Conservation (phyloP, 2,113 vertebrate genomes). For the Hyperopisus bebe region DNA sequence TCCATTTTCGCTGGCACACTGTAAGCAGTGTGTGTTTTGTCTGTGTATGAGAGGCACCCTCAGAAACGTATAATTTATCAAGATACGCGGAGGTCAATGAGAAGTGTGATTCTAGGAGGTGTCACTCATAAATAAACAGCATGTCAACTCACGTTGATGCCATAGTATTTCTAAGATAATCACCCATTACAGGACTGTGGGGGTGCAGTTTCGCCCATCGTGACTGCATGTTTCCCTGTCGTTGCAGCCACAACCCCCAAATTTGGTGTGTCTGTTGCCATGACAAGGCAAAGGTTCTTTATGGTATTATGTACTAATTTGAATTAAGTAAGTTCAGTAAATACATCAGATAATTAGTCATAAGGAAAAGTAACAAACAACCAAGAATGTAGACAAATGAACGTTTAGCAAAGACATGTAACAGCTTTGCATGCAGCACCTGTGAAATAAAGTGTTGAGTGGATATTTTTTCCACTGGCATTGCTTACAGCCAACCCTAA, state of each 20-base stretch:
- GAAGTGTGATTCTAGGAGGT: not conserved
- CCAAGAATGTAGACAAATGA: not conserved
- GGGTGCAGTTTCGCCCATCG: not conserved
- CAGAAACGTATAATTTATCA: not conserved
- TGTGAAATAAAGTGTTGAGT: not conserved
- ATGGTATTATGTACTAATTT: not conserved
- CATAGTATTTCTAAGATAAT: not conserved
- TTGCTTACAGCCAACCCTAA: not conserved
- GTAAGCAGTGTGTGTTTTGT: not conserved
- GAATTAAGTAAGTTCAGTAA: not conserved
- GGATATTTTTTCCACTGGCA: not conserved
- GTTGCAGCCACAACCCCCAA: not conserved
- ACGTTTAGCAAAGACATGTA: not conserved
- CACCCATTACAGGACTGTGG: not conserved
- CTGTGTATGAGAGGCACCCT: not conserved
- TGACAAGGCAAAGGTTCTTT: not conserved
- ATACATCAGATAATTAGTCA: too few relatives aligned
- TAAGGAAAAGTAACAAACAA: not conserved
- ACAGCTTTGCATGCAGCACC: not conserved
- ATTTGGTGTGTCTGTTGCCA: not conserved
- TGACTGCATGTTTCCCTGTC: not conserved
- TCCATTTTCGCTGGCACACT: not conserved
- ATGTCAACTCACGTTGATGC: not conserved
- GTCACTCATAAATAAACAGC: not conserved
- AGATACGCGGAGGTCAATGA: not conserved